phyloP scores from a whole-genome alignment of 2,888 invertebrate genomes.

The Dicycla oo region DNA sequence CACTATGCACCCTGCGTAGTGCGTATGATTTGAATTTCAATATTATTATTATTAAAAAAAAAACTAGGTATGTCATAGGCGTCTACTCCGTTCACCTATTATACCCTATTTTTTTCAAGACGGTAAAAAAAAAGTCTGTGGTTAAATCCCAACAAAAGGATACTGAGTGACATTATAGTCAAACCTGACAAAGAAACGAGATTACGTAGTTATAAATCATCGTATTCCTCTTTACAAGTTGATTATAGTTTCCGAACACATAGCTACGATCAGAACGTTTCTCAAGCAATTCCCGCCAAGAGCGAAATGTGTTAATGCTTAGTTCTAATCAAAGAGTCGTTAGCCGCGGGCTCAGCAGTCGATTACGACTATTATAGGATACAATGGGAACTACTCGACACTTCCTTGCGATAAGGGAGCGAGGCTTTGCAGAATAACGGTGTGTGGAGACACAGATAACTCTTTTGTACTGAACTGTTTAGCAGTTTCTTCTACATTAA shows the following conservation, averaged over 20 bases:
- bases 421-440: constrained; percentile 43
- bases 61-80: no score
- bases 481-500: constrained; percentile 43
- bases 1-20: no score
- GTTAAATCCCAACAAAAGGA: no score
- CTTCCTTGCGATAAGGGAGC: constrained; percentile 76
- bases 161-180: no score
- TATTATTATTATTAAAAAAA: no score
- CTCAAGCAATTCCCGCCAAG: constrained; percentile 61
- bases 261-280: constrained; percentile 60
- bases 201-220: constrained; percentile 59
- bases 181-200: constrained; percentile 5
- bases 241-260: constrained; percentile 58
- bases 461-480: constrained; percentile 51
- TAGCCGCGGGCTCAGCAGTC: constrained; percentile 78
- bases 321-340: constrained; percentile 85
- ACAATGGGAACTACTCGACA: constrained; percentile 79
- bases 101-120: no score
- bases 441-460: constrained; percentile 51
- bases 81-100: no score
- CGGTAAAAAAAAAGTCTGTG: no score
- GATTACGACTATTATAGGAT: constrained; percentile 81
- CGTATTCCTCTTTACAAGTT: constrained; percentile 45
- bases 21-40: no score
- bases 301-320: constrained; percentile 77